Percentiles rank a stretch among this genome's conserved stretches.
These are phyloP conservation scores for Plemyria rubiginata DNA, from an alignment of 2,888 invertebrate genomes.

Conservation along the genomic window DNA sequence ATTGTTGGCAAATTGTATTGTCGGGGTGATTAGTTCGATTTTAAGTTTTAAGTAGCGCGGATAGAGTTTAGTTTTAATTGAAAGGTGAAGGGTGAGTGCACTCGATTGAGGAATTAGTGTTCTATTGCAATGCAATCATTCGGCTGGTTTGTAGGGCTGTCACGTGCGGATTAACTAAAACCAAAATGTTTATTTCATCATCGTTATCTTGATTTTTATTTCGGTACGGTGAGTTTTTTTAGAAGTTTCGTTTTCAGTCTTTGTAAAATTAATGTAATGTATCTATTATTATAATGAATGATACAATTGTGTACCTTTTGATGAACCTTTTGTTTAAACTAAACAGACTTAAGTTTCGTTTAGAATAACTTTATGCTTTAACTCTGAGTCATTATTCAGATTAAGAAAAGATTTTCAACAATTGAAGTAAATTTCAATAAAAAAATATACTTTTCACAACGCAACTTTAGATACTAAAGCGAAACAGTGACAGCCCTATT, in stretches of 20 bases:
- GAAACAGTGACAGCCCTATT: constrained; percentile 30
- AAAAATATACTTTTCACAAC: neutral
- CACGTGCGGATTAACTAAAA: constrained; percentile 12
- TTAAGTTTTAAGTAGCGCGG: constrained; percentile 47
- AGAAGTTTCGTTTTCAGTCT: no score
- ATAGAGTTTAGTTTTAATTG: constrained; percentile 50
- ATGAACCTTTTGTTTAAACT: no score
- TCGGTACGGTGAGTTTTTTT: neutral
- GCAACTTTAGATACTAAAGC: neutral
- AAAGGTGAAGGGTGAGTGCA: constrained; percentile 58
- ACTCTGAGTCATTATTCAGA: no score
- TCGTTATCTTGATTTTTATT: neutral
- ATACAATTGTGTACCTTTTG: no score
- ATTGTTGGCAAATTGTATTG: constrained; percentile 55
- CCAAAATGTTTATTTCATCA: no score
- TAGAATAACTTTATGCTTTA: no score
- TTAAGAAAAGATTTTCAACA: no score
- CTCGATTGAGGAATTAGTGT: constrained; percentile 70
- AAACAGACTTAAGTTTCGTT: no score
- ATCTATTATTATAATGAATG: no score
- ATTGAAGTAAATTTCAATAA: no score
- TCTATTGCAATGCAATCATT: constrained; percentile 71
- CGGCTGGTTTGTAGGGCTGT: constrained; percentile 59
- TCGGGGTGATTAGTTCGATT: constrained; percentile 39
- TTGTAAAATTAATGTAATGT: no score